These are phyloP conservation scores for Chiridota heheva DNA, from an alignment of 35 echinoderm and acorn worm species.

Conservation along the genomic window DNA sequence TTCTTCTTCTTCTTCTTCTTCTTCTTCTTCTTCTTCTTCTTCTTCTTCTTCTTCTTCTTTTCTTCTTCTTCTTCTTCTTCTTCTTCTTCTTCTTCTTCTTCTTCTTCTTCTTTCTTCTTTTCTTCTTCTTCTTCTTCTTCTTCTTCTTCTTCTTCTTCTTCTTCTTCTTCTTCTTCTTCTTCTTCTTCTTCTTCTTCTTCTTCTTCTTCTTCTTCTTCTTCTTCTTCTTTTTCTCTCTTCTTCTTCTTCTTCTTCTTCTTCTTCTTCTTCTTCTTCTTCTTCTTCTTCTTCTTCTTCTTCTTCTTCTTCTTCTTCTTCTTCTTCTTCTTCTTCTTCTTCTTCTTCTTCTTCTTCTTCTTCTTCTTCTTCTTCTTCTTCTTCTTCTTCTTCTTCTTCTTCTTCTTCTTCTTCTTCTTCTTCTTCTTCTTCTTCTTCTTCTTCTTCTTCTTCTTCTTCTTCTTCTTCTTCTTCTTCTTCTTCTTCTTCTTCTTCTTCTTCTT, in stretches of 20 bases:
- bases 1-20: neutral
- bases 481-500: no score
- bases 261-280: neutral
- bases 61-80: neutral
- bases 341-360: constrained; percentile 7
- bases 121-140: neutral
- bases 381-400: constrained; percentile 7
- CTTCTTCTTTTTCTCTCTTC: neutral
- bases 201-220: neutral
- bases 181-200: neutral
- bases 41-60: neutral
- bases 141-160: neutral
- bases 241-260: neutral
- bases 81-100: neutral
- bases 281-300: no score
- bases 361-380: constrained; percentile 8
- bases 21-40: constrained; percentile 6
- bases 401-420: no score
- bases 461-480: no score
- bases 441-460: no score
- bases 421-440: no score
- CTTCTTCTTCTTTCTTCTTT: neutral
- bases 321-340: neutral
- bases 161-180: neutral
- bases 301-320: neutral